Evolutionary conservation across 2,888 invertebrate genomes (phyloP).

Genomic region (Tenodera sinensis): DNA sequence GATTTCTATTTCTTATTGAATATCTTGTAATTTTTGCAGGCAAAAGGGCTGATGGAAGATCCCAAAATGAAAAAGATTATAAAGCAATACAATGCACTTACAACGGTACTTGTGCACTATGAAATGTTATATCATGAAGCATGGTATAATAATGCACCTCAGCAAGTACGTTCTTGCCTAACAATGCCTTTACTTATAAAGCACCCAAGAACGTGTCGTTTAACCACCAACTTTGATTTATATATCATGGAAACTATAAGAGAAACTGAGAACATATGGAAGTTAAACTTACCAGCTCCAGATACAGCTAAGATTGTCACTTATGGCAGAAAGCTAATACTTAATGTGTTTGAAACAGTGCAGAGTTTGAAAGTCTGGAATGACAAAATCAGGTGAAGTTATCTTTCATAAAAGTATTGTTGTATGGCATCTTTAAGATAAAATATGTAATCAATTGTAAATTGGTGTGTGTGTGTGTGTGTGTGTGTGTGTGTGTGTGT

Average conservation of each 20-base stretch:
- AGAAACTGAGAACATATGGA: slow-evolving; percentile 79
- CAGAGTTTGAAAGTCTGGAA: slow-evolving; percentile 61
- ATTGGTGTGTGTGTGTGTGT: too few relatives aligned
- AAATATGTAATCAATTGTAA: too few relatives aligned
- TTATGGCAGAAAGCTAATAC: slow-evolving; percentile 67
- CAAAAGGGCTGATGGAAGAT: slow-evolving; percentile 49
- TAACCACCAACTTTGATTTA: slow-evolving; percentile 54
- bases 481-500: too few relatives aligned
- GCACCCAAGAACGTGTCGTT: slow-evolving; percentile 59
- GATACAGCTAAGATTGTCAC: slow-evolving; percentile 71
- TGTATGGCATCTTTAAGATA: too few relatives aligned
- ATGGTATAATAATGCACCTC: slow-evolving; percentile 68
- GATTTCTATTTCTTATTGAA: too few relatives aligned
- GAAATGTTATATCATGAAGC: slow-evolving; percentile 79
- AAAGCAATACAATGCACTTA: slow-evolving; percentile 73
- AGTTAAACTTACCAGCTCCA: slow-evolving; percentile 70
- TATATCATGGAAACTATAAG: slow-evolving; percentile 65
- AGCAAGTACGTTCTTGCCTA: slow-evolving; percentile 60
- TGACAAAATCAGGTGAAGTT: slow-evolving; percentile 44
- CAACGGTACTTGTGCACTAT: slow-evolving; percentile 75
- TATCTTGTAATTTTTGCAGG: slow-evolving; percentile 20
- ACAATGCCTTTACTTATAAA: slow-evolving; percentile 68
- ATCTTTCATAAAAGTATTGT: not conserved
- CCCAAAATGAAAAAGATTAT: slow-evolving; percentile 70
- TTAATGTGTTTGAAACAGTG: slow-evolving; percentile 58